Base-by-base conservation (phyloP, 2,797 vertebrate genomes). In the Anguilla megastoma region DNA sequence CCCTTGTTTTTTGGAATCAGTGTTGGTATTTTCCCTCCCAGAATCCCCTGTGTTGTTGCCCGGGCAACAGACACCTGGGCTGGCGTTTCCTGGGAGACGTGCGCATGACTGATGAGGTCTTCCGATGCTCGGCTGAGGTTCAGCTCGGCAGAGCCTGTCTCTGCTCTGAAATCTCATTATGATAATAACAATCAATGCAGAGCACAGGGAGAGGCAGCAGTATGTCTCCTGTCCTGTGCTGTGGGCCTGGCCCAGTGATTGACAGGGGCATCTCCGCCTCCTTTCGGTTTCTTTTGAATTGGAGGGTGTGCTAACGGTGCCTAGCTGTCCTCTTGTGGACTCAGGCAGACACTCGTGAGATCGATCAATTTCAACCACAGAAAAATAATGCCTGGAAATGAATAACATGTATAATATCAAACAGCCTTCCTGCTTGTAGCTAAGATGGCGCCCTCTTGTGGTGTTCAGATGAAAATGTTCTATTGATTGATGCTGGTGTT, bases 61-160 rank as follows among this genome's bases (percentile, higher is more conserved):
- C 71, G 87, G 87, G 80, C 87, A 91, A 89, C 89, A 85, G 88
- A 88, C 89, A 90, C 86, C 88, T 90, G 74, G 85, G 80, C 48
- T 83, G 52, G 56, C 76, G 24, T 88, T 84, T 89, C 87, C 50
- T 58, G 74, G 87, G 85, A 84, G 80, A 85, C 41, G 80, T 18
- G 41, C 84, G 86, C 87, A 84, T 86, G 86, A 86, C 87, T 85
- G 88, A 90, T 90, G 56, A 71, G 83, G 41, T 87, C 66, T 60
- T 63, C 16, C 45, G 0, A 50, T 82, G 80, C 86, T 21, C 82
- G 66, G 80, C 58, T 24, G 71, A 36, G 52, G 88, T 83, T 30
- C 66, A 50, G 84, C 50, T 84, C 84, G 79, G 54, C 80, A 45
- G 76, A 18, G 10, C 58, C 56, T 1, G 54, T 45, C 27, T 71